Evolutionary conservation across 1,140 invertebrate species (phyloP).

Genomic region (Mizuhopecten yessoensis): DNA sequence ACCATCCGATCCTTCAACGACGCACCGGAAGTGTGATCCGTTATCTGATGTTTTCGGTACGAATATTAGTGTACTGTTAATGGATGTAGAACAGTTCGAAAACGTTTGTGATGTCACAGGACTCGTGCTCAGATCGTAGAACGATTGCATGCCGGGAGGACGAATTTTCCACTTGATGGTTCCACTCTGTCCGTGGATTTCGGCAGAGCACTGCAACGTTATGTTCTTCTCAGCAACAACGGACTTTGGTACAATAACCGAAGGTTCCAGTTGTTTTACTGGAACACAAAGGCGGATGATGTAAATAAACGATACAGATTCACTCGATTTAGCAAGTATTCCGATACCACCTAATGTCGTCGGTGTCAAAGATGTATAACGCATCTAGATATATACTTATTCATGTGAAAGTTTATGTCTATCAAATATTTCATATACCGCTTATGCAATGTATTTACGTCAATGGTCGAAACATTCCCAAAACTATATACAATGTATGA

Average conservation of each 20-base stretch:
- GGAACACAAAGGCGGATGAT: neutral
- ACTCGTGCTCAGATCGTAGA: neutral
- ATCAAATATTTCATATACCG: too few relatives aligned
- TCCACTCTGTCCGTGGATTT: neutral
- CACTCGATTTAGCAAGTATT: too few relatives aligned
- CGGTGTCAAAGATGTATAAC: neutral
- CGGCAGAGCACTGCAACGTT: constrained; percentile 2
- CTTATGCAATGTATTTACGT: too few relatives aligned
- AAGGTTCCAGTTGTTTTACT: neutral
- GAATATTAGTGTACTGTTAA: neutral
- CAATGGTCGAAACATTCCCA: too few relatives aligned
- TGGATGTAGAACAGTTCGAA: neutral
- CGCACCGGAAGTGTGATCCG: constrained; percentile 19
- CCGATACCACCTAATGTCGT: too few relatives aligned
- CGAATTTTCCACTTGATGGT: neutral
- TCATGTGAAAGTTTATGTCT: too few relatives aligned
- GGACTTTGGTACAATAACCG: neutral
- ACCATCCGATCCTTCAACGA: neutral
- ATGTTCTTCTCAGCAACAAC: neutral
- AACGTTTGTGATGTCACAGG: constrained; percentile 6
- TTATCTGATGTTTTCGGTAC: neutral
- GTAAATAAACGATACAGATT: too few relatives aligned
- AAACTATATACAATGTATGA: too few relatives aligned
- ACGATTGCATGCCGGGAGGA: neutral
- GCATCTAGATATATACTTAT: neutral